phyloP scores from a whole-genome alignment of 2,113 vertebrate genomes.

The Limanda limanda region DNA sequence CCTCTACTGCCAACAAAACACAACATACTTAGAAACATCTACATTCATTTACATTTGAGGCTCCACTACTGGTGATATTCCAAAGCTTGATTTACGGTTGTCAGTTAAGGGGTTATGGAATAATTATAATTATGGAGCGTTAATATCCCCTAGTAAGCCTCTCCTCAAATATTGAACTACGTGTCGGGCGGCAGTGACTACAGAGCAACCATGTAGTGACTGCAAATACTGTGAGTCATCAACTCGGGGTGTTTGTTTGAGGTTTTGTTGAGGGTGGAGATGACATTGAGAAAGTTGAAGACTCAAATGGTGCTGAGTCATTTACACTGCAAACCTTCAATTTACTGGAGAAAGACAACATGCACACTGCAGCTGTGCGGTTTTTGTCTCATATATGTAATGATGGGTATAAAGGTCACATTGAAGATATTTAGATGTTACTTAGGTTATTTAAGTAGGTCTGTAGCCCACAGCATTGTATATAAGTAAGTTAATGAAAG shows the following conservation, averaged over 20 bases:
- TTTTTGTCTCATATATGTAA: too few species aligned
- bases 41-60: background rate
- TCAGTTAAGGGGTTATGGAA: background rate
- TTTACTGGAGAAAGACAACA: background rate
- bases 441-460: background rate
- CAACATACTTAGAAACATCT: background rate
- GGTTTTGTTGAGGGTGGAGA: background rate
- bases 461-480: background rate
- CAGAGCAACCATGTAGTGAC: background rate
- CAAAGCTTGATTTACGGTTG: background rate
- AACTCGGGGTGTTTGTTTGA: background rate
- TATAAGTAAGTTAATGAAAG: background rate
- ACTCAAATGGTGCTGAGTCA: background rate
- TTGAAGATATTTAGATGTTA: background rate
- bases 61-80: background rate
- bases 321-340: background rate
- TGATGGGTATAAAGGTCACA: background rate
- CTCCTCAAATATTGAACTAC: slow-evolving; percentile 1
- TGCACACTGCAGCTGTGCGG: background rate
- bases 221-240: background rate
- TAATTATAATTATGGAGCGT: background rate
- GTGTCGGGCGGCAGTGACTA: background rate
- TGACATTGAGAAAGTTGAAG: background rate
- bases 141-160: background rate
- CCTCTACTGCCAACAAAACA: background rate